Conservation (phyloP, 30 jellyfish, hydroid and myxozoan genomes). For the Pelagia noctiluca region DNA sequence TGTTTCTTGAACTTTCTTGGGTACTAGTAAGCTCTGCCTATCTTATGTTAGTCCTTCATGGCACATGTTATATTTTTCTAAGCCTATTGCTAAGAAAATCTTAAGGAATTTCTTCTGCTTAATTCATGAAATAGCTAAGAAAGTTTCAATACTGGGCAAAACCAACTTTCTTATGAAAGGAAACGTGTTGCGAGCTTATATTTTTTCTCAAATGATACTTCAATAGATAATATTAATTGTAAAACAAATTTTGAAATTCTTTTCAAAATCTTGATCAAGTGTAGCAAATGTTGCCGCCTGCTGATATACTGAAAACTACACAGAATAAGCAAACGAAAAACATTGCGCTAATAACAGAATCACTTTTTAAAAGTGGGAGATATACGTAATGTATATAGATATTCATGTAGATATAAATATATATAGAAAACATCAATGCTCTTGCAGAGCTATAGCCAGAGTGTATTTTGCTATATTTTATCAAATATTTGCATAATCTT, state of each 20-base stretch:
- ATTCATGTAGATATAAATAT: no score
- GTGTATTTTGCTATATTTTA: neutral
- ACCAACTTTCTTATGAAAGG: neutral
- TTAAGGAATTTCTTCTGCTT: neutral
- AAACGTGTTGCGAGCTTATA: neutral
- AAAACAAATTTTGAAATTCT: neutral
- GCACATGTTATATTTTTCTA: neutral
- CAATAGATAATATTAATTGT: neutral
- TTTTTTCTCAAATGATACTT: neutral
- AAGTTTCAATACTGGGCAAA: neutral
- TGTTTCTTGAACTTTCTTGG: no score
- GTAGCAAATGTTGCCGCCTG: slow-evolving; percentile 1
- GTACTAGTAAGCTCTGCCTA: neutral
- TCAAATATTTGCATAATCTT: neutral
- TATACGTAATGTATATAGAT: no score
- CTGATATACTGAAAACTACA: neutral
- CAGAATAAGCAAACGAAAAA: neutral
- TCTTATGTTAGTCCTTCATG: neutral
- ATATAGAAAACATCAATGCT: neutral
- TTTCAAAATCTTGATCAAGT: no score
- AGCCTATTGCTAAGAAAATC: neutral
- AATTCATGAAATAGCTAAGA: neutral
- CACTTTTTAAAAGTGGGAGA: neutral
- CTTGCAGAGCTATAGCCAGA: neutral
- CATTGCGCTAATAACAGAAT: slow-evolving; percentile 3